Evolutionary conservation across 2,797 vertebrate species (phyloP).

Genomic region (Mallotus villosus): DNA sequence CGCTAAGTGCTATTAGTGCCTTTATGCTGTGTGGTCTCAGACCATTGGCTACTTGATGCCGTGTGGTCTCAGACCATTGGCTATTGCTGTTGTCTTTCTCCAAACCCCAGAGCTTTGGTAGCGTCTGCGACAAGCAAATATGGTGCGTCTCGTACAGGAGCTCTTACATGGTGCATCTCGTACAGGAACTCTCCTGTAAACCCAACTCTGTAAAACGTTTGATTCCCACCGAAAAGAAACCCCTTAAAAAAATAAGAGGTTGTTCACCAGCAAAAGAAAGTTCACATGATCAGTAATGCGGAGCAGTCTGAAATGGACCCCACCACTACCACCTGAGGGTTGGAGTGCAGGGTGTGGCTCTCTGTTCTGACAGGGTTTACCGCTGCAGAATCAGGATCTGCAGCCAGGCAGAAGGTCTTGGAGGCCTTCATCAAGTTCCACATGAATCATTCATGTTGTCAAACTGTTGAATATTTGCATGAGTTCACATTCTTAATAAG

Average conservation of each 20-base stretch:
- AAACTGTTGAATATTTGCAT: background rate
- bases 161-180: slow-evolving; percentile 27
- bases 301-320: slow-evolving; percentile 7
- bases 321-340: slow-evolving; percentile 3
- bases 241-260: slow-evolving; percentile 20
- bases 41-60: too few species aligned
- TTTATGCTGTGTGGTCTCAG: slow-evolving; percentile 24
- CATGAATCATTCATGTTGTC: background rate
- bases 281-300: background rate
- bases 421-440: background rate
- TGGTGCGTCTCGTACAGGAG: slow-evolving; percentile 17
- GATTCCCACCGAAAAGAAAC: slow-evolving; percentile 17
- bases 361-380: background rate
- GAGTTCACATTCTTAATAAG: background rate
- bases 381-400: background rate
- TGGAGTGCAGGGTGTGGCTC: slow-evolving; percentile 31
- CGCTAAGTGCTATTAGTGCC: slow-evolving; percentile 3
- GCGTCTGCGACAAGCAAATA: slow-evolving; percentile 13
- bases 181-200: slow-evolving; percentile 16
- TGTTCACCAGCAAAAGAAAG: slow-evolving; percentile 51
- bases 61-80: slow-evolving; percentile 7
- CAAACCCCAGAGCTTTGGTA: slow-evolving; percentile 17
- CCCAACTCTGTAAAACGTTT: slow-evolving; percentile 34
- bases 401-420: background rate
- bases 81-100: slow-evolving; percentile 32